Conservation (phyloP, 1,140 invertebrate genomes). For the Bombus polaris region DNA sequence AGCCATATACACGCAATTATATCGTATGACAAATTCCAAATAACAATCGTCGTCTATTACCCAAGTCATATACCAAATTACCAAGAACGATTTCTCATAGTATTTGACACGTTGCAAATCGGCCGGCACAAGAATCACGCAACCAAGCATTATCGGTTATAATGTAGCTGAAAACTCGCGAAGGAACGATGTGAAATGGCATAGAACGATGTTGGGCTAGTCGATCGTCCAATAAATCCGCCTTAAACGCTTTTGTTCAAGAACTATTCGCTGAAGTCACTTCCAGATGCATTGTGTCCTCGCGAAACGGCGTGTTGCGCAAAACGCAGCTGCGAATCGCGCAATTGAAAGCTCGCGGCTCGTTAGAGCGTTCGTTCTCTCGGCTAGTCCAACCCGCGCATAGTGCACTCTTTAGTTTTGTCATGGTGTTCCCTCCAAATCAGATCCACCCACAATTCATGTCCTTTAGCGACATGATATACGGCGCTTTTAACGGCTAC, state of each 20-base stretch:
- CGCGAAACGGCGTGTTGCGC: slow-evolving; percentile 23
- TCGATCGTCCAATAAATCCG: slow-evolving; percentile 34
- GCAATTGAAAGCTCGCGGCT: slow-evolving; percentile 37
- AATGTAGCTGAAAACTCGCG: background rate
- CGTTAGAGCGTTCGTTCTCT: slow-evolving; percentile 23
- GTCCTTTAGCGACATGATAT: slow-evolving; percentile 47
- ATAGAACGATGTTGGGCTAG: too few relatives aligned
- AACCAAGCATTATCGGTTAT: background rate
- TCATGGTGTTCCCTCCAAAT: slow-evolving; percentile 43
- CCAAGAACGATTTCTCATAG: background rate
- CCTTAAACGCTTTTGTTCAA: slow-evolving; percentile 31
- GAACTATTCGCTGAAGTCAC: background rate
- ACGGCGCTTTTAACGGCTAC: slow-evolving; percentile 56
- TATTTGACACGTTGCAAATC: background rate
- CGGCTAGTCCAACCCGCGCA: background rate
- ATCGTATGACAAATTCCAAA: background rate
- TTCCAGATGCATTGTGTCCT: slow-evolving; percentile 10
- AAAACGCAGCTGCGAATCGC: slow-evolving; percentile 38
- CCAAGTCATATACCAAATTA: background rate
- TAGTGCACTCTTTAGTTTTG: slow-evolving; percentile 46
- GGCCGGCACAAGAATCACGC: background rate
- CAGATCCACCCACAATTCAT: slow-evolving; percentile 57
- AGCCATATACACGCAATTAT: background rate
- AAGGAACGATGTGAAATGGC: background rate
- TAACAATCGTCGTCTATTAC: background rate